Evolutionary conservation across 1,140 invertebrate genomes (phyloP), one percentile per base, ranked within the genome.

Genomic region (Drosophila simulans): DNA sequence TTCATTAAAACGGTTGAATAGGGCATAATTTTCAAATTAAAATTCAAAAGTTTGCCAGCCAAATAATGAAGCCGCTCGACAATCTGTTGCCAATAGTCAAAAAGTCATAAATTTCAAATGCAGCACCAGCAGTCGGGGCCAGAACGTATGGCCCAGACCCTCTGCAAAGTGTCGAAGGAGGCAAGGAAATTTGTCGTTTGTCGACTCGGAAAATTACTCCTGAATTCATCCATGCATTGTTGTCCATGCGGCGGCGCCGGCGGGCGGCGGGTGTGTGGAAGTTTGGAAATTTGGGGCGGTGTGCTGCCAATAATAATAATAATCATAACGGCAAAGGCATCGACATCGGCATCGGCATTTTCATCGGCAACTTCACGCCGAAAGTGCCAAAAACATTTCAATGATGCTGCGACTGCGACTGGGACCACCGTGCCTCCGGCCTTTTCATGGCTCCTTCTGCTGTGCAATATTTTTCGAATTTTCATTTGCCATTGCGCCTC

Each of bases 1-100:
- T 78, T 77, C 74, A 77, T 78, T 78, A 78, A 77, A 77, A 77
- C 17, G 51, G 45, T 57, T 52, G 52, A 77, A 70, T 65, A 57
- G 84, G 66, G 80, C 84, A 89, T 89, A 88, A 88, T 88, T 88
- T 79, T 74, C 84, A 68, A 84, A 89, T 89, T 89, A 84, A 89
- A 89, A 89, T 89, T 89, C 85, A 90, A 89, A 89, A 89, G 72
- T 89, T 89, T 88, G 58, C 75, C 68, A 59, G 68, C 83, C 76
- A 83, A 88, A 89, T 89, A 89, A 89, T 89, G 77, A 80, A 89
- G 85, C 83, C 56, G 75, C 70, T 65, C 37, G 51, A 49, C 84
- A 89, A 90, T 90, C 85, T 89, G 84, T 89, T 89, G 80, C 85
- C 84, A 89, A 90, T 89, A 89, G 80, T 89, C 85, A 89, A 89